Conservation (phyloP, 2,113 vertebrate species). For the Phaetusa simplex region DNA sequence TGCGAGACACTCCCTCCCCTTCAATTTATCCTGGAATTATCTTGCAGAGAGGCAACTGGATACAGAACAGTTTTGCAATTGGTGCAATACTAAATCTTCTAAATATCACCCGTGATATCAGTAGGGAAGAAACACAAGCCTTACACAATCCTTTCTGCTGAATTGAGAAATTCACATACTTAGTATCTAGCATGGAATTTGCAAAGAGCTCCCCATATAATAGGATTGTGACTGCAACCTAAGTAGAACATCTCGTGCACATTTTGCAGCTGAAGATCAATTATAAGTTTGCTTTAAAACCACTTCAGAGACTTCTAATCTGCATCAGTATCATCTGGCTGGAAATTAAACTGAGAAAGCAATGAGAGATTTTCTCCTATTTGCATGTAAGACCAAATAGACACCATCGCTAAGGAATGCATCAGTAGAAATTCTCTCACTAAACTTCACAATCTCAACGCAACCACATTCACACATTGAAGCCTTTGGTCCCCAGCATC, state of each 20-base stretch:
- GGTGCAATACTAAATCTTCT: not conserved
- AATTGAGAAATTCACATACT: not conserved
- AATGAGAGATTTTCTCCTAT: not conserved
- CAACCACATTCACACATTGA: not conserved
- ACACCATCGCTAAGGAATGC: not conserved
- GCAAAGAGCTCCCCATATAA: not conserved
- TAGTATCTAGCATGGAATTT: not conserved
- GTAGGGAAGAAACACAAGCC: not conserved
- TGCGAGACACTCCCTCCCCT: not conserved
- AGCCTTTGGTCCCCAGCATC: fast-evolving
- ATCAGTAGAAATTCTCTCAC: not conserved
- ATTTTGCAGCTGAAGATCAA: not conserved
- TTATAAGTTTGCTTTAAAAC: not conserved
- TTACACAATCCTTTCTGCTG: not conserved
- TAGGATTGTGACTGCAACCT: not conserved
- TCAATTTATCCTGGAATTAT: not conserved
- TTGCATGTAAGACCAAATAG: not conserved
- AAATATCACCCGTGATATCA: not conserved
- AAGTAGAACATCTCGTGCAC: not conserved
- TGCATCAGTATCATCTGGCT: not conserved
- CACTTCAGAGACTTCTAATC: not conserved
- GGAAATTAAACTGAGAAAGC: not conserved
- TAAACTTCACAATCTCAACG: not conserved
- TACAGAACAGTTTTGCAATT: not conserved
- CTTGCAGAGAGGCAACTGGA: not conserved